phyloP scores from a whole-genome alignment of 2,113 vertebrate genomes.

The Meriones unguiculatus region DNA sequence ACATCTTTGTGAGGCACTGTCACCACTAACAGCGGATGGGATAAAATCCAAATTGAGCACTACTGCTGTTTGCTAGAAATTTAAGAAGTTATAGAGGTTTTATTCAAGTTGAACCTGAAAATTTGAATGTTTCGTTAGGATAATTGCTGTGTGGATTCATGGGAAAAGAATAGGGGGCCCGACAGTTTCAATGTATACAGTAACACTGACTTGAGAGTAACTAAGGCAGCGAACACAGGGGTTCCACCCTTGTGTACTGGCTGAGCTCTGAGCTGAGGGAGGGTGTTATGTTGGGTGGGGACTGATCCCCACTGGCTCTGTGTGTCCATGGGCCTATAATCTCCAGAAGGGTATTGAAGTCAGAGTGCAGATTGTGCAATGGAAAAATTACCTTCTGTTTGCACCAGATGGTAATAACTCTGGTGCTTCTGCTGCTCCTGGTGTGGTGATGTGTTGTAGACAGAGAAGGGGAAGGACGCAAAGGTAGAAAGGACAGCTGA shows the following conservation, averaged over 20 bases:
- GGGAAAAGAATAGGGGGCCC: conserved; percentile 14
- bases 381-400: not conserved
- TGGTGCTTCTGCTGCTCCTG: not conserved
- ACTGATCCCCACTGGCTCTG: not conserved
- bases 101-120: conserved; percentile 52
- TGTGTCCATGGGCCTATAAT: not conserved
- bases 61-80: conserved; percentile 26
- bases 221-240: not conserved
- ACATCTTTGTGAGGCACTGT: conserved; percentile 27
- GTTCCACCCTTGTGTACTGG: not conserved
- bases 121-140: conserved; percentile 37
- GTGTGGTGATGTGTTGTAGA: not conserved
- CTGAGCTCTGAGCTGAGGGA: no score
- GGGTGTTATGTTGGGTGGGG: not conserved
- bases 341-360: not conserved
- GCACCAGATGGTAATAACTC: not conserved
- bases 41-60: conserved; percentile 62
- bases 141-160: not conserved
- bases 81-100: conserved; percentile 24
- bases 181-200: conserved; percentile 16
- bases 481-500: not conserved
- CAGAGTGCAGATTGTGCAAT: not conserved
- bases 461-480: not conserved
- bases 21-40: conserved; percentile 44
- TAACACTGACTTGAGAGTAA: conserved; percentile 44